phyloP scores from a whole-genome alignment of 2,888 invertebrate species.

The Heliconius cydno region DNA sequence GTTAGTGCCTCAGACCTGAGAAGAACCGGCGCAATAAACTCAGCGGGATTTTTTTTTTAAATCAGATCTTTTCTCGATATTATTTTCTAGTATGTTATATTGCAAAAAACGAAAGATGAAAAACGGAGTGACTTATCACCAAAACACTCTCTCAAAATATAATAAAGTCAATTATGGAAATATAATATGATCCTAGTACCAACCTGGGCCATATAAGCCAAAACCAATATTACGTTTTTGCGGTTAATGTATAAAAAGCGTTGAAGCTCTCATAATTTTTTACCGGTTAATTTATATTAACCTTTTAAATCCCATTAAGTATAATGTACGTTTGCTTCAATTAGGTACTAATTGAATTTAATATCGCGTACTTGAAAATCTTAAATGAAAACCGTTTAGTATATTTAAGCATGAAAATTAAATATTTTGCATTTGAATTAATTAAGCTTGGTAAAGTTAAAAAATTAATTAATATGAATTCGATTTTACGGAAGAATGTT shows the following conservation, averaged over 20 bases:
- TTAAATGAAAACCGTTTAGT: background rate
- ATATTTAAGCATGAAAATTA: slow-evolving; percentile 7
- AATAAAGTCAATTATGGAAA: too few relatives aligned
- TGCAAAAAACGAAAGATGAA: too few relatives aligned
- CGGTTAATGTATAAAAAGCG: background rate
- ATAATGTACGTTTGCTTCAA: background rate
- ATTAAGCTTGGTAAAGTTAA: background rate
- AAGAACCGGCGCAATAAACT: too few relatives aligned
- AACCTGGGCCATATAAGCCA: background rate
- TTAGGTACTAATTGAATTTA: slow-evolving; percentile 18
- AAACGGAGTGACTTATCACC: too few relatives aligned
- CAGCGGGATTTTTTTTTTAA: too few relatives aligned
- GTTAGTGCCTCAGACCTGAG: too few relatives aligned
- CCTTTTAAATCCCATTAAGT: slow-evolving; percentile 5
- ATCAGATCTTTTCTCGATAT: background rate
- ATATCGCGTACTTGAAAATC: slow-evolving; percentile 5
- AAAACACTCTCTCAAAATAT: too few relatives aligned
- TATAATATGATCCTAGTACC: too few relatives aligned
- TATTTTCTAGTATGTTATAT: background rate
- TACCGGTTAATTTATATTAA: background rate
- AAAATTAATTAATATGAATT: background rate
- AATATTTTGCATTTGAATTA: background rate
- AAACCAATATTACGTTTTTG: background rate
- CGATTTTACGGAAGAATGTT: background rate
- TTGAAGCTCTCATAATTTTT: background rate